These are phyloP conservation scores for Notodonta ziczac DNA, from an alignment of 2,888 invertebrate species.

Conservation along the genomic window DNA sequence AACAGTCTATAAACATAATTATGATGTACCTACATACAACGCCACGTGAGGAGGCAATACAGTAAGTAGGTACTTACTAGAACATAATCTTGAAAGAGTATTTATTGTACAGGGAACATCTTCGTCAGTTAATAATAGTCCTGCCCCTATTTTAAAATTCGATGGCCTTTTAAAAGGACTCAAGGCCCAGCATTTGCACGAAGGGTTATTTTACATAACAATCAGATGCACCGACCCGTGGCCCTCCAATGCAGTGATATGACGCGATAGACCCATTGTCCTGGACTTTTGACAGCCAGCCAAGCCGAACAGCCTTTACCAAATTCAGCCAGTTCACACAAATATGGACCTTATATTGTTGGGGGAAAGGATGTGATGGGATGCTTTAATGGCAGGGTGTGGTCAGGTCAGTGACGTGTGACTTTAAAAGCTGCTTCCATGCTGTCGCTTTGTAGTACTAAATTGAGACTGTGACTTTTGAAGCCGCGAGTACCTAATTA, in stretches of 20 bases:
- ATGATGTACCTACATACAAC: too few relatives aligned
- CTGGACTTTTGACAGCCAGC: slow-evolving; percentile 57
- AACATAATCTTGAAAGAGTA: too few relatives aligned
- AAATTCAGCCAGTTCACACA: slow-evolving; percentile 12
- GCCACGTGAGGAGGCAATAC: too few relatives aligned
- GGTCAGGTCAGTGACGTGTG: slow-evolving; percentile 48
- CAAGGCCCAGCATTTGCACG: slow-evolving; percentile 1
- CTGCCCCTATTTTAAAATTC: not conserved
- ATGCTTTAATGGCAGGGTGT: slow-evolving; percentile 21
- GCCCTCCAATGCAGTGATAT: slow-evolving; percentile 51
- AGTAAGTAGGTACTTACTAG: too few relatives aligned
- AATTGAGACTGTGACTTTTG: not conserved
- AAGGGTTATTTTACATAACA: slow-evolving; percentile 48
- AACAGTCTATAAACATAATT: too few relatives aligned
- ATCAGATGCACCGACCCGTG: slow-evolving; percentile 53
- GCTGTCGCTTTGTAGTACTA: slow-evolving; percentile 8
- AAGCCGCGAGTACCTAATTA: slow-evolving; percentile 8
- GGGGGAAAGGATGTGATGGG: slow-evolving; percentile 23
- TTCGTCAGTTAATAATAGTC: too few relatives aligned
- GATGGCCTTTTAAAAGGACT: slow-evolving; percentile 5
- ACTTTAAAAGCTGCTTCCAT: slow-evolving; percentile 36
- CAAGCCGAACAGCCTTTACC: slow-evolving; percentile 54
- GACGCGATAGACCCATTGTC: slow-evolving; percentile 60
- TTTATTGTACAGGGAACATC: too few relatives aligned
- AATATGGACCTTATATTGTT: slow-evolving; percentile 26